Conservation (phyloP, 2,797 vertebrate genomes). For the Pithecia hirsuta region DNA sequence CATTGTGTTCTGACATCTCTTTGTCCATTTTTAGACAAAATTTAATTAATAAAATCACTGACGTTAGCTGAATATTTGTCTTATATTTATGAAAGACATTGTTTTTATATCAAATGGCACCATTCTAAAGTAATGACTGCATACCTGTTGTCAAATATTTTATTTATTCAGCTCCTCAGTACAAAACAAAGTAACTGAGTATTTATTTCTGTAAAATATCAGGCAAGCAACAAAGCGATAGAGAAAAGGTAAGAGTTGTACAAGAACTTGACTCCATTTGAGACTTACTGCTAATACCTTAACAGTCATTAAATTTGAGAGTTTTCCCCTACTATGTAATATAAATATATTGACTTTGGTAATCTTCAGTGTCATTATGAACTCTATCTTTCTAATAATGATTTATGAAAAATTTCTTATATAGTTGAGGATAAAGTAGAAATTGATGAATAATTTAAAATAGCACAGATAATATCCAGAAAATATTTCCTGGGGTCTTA, state of each 20-base stretch:
- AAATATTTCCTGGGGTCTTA: neutral
- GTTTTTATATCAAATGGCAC: neutral
- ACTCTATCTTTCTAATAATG: neutral
- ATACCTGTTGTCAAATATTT: neutral
- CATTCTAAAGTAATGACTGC: neutral
- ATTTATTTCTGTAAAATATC: neutral
- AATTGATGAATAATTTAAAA: neutral
- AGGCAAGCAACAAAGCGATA: neutral
- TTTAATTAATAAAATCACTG: neutral
- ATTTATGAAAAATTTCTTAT: neutral
- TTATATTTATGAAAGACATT: neutral
- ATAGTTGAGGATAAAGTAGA: neutral
- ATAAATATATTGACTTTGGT: neutral
- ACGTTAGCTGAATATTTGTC: neutral
- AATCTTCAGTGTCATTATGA: neutral
- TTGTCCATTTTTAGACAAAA: neutral
- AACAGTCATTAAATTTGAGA: neutral
- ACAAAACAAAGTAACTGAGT: neutral
- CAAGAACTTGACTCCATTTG: neutral
- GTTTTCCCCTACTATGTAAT: neutral
- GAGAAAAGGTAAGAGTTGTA: neutral
- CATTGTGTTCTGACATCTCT: neutral
- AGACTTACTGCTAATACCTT: neutral
- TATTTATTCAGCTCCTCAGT: neutral
- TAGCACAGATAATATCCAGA: neutral